Conservation (phyloP, 2,888 invertebrate genomes). For the Sinohyriopsis cumingii region DNA sequence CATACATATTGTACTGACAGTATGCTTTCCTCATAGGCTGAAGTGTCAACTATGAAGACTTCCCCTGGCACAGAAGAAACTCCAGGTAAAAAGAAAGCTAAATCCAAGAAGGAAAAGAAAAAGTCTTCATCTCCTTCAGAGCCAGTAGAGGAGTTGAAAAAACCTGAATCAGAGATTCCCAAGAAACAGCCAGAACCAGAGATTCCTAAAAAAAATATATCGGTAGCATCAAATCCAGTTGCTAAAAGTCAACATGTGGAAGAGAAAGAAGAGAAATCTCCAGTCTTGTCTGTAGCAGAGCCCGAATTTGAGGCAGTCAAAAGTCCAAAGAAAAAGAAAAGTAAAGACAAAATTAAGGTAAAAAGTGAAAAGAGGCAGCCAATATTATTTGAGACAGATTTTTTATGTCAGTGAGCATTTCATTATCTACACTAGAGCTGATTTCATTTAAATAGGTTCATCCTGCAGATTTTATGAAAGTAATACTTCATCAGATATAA, state of each 20-base stretch:
- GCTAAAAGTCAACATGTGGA: too few species aligned
- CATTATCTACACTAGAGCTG: too few species aligned
- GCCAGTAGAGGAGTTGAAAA: neutral
- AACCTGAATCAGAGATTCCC: constrained; percentile 1
- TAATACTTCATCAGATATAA: too few species aligned
- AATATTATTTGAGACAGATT: too few species aligned
- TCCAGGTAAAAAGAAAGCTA: neutral
- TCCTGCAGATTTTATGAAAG: too few species aligned
- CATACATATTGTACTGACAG: too few species aligned
- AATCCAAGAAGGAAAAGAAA: constrained; percentile 5
- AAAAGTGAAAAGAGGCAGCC: constrained; percentile 20
- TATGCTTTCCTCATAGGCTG: too few species aligned
- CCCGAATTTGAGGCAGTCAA: constrained; percentile 24
- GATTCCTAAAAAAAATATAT: neutral
- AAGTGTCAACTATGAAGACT: too few species aligned
- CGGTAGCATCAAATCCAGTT: too few species aligned
- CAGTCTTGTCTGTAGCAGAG: constrained; percentile 14
- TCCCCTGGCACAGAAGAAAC: neutral
- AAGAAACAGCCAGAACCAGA: constrained; percentile 10
- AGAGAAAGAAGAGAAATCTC: neutral
- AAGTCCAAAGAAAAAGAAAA: constrained; percentile 43
- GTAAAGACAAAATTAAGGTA: constrained; percentile 35
- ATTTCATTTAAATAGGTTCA: too few species aligned
- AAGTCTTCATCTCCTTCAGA: neutral
- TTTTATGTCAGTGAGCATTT: too few species aligned